Conservation (phyloP, 1,140 invertebrate species). For the Riptortus pedestris region DNA sequence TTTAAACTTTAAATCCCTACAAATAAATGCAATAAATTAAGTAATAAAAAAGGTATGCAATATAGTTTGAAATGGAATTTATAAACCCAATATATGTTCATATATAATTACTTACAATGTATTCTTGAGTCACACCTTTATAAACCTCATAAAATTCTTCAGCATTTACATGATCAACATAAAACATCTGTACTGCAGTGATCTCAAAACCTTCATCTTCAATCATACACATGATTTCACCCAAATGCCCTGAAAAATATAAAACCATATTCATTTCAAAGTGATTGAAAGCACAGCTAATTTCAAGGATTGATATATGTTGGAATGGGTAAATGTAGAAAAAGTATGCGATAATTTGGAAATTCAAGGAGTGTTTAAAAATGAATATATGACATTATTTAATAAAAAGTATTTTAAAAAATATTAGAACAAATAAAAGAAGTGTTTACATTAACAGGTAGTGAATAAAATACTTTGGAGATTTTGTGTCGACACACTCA, state of each 20-base stretch:
- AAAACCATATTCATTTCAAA: no score
- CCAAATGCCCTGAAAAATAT: conserved; percentile 40
- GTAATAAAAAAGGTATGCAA: no score
- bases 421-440: no score
- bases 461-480: no score
- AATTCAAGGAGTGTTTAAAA: background rate
- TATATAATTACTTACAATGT: conserved; percentile 49
- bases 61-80: no score
- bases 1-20: no score
- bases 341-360: background rate
- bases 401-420: no score
- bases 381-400: no score
- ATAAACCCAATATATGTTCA: no score
- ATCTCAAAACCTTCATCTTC: conserved; percentile 63
- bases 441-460: no score
- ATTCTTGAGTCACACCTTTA: conserved; percentile 77
- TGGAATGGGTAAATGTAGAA: background rate
- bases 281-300: background rate
- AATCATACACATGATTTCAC: conserved; percentile 63
- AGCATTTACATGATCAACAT: conserved; percentile 65
- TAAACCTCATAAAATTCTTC: conserved; percentile 91
- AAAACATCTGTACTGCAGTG: conserved; percentile 66
- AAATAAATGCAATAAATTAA: no score
- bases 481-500: no score
- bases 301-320: background rate